Base-by-base conservation (phyloP, 2,113 vertebrate genomes). In the Speoplatyrhinus poulsoni region DNA sequence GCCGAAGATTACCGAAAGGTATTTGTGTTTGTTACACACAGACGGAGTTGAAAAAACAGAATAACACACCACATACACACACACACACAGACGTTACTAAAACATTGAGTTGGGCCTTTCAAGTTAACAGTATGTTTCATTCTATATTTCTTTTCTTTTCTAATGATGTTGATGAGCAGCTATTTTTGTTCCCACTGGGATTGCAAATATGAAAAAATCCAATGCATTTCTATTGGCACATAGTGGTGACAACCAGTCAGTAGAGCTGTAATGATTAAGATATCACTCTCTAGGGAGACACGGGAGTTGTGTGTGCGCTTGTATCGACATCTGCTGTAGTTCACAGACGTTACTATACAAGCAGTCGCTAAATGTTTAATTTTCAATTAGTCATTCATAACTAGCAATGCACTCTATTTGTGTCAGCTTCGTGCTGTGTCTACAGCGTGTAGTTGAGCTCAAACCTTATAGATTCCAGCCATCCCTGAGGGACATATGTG, bases 171-270 rank as follows among this genome's bases (percentile, higher is more conserved):
- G 73, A 65, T 54, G 50, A 72, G 67, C 57, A 67, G 57, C 62
- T 64, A 55, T 69, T 62, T 72, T 19, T 70, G 36, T 67, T 75
- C 60, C 79, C 69, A 60, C 33, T 6, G 36, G 70, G 26, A 69
- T 75, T 68, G 71, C 62, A 69, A 79, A 83, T 70, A 70, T 73
- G 66, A 80, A 50, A 10, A 53, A n/a, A 68, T 67, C 85, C 67
- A 75, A 70, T 33, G 61, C 73, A 70, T 60, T 67, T 73, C 60
- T 69, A 53, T 54, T 70, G 63, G 56, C 80, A 62, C 53, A 75
- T 62, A 80, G 80, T 72, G 66, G 77, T 77, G 74, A 82, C 80
- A 82, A 70, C 60, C 4, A n/a, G 85, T 87, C 83, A 77, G 86
- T 87, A 67, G 65, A 79, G 47, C 74, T 71, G 26, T 72, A 77